phyloP scores from a whole-genome alignment of 1,140 invertebrate genomes.

The Euura saliciscinereae region DNA sequence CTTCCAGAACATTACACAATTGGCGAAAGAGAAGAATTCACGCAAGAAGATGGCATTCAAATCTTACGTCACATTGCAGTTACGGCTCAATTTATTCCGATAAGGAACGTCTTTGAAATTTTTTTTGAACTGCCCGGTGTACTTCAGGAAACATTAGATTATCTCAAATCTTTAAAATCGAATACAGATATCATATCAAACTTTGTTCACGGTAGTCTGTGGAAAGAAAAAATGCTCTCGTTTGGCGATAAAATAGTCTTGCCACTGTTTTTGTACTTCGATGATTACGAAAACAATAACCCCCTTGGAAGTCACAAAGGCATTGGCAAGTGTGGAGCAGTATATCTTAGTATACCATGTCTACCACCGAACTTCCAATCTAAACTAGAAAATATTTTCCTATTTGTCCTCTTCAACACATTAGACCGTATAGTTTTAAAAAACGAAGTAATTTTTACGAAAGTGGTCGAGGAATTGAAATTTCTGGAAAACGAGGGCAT shows the following conservation, averaged over 20 bases:
- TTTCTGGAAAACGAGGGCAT: slow-evolving; percentile 37
- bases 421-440: slow-evolving; percentile 35
- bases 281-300: slow-evolving; percentile 31
- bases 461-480: slow-evolving; percentile 37
- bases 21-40: slow-evolving; percentile 28
- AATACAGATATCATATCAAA: slow-evolving; percentile 31
- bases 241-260: slow-evolving; percentile 35
- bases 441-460: slow-evolving; percentile 34
- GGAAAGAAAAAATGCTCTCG: slow-evolving; percentile 26
- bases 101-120: slow-evolving; percentile 24
- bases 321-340: slow-evolving; percentile 38
- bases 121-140: slow-evolving; percentile 30
- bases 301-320: slow-evolving; percentile 37
- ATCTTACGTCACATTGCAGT: slow-evolving; percentile 22
- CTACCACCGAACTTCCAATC: slow-evolving; percentile 35
- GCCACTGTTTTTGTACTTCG: slow-evolving; percentile 39
- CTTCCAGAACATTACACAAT: slow-evolving; percentile 21
- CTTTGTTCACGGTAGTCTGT: slow-evolving; percentile 40
- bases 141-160: slow-evolving; percentile 21
- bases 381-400: slow-evolving; percentile 42
- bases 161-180: slow-evolving; percentile 22
- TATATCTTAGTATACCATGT: slow-evolving; percentile 38
- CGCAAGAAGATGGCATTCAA: slow-evolving; percentile 8
- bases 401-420: slow-evolving; percentile 36
- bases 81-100: slow-evolving; percentile 25